Base-by-base conservation (phyloP, 2,113 vertebrate species). In the Oreotrochilus melanogaster region DNA sequence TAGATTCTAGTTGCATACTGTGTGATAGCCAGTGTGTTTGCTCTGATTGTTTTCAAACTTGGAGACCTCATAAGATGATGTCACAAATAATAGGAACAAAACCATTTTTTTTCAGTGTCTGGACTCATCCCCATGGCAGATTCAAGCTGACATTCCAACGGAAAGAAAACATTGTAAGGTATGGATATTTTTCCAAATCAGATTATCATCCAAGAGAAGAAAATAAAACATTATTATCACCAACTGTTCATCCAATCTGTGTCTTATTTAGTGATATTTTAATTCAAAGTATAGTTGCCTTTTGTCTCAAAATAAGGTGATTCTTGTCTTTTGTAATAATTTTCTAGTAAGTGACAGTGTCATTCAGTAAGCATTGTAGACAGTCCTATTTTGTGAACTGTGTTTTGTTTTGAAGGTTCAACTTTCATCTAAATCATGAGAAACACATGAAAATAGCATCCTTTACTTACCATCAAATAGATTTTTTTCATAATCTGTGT, bases 401-500 rank as follows among this genome's bases (percentile, higher is more conserved):
- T 86, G 42, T 53, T 80, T 92, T 83, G 61, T 47, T 84, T 48
- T 51, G 60, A 74, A 74, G 71, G 19, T 37, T 88, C 11, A 62
- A 1, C 19, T 86, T 78, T 25, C 43, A 92, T 61, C 23, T 72
- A 69, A 75, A 72, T 79, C 27, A 62, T 16, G 15, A 78, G 37
- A 66, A 83, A 80, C 47, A 43, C 3, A 48, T 48, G 61, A 86
- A 97, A 92, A 88, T 65, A 78, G 11, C 73, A 48, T 82, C 35
- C 58, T 93, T 39, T 72, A 48, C n/a, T 53, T 65, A 71, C 53
- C 64, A 71, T n/a, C 30, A 78, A 90, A 50, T 57, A 74, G 76
- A 73, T 62, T 50, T 76, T 27, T 90, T 88, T 91, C 35, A 82
- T 88, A 92, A 93, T 91, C 62, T 24, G 13, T 84, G 66, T 90